Evolutionary conservation across 1,140 invertebrate species (phyloP), one percentile per base, ranked within the genome.

Genomic region (Drosophila albomicans): DNA sequence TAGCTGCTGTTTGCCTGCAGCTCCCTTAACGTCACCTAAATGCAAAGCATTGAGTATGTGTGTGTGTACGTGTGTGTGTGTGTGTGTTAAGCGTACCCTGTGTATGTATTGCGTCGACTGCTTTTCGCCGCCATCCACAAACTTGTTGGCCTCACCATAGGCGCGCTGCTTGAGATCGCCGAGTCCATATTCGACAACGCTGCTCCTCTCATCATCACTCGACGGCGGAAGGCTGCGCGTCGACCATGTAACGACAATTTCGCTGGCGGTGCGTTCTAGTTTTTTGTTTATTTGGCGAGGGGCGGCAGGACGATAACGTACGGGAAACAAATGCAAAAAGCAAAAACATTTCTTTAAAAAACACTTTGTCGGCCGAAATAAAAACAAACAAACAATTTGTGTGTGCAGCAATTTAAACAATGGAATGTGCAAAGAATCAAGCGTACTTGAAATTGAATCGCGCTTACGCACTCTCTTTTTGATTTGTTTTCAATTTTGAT

Each of bases 211-310:
- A 91, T 97, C 95, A 15, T 98, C 97, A 32, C 95, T 96, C 95
- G 76, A 94, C 93, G 30, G 94, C 80, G 3, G 97, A 96, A 76
- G 95, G 78, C 95, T 94, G 73, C 95, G 94, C 32, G 98, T 99
- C 1, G 95, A 96, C 98, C 98, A 99, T 61, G 97, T 99, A 13
- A 99, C 96, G 43, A 97, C 94, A 92, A 98, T 96, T 77, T 97
- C 94, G 72, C 93, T 82, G 15, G 78, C 85, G 65, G 87, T 75
- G 67, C 68, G 68, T 59, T 92, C 91, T 92, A 75, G 5, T 25
- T 25, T 25, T 32, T 32, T 32, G 6, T 10, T 38, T 25, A 4
- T 25, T 25, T 25, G 3, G 20, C 20, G 20, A 25, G 35, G 11
- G 35, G 35, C 35, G 35, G 8, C 35, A 38, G 35, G 35, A 10